Percentiles rank a stretch among this genome's conserved stretches.
Conservation (phyloP, 2,888 invertebrate genomes). For the Macrostomum cliftonense region DNA sequence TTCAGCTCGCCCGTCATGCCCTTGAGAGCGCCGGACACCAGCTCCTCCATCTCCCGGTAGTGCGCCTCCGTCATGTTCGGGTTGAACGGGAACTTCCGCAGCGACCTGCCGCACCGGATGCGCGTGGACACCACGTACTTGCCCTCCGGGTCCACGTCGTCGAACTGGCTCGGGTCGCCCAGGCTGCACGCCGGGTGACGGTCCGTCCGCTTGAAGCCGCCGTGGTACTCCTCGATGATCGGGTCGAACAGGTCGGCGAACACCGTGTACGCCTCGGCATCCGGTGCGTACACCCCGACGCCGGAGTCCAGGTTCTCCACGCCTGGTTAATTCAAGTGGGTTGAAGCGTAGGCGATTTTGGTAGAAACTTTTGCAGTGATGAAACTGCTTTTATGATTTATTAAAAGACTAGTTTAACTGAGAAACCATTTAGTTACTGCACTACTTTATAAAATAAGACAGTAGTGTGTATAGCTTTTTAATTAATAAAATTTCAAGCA, state of each 20-base stretch:
- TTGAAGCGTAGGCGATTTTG: too few species aligned
- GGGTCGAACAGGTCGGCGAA: constrained; percentile 14
- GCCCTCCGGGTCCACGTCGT: constrained; percentile 65
- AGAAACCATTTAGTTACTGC: too few species aligned
- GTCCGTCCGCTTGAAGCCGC: constrained; percentile 7
- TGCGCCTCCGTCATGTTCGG: constrained; percentile 61
- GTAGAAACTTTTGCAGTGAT: too few species aligned
- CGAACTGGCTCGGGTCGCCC: constrained; percentile 1
- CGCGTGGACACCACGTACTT: constrained; percentile 80
- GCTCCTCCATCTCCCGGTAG: constrained; percentile 88
- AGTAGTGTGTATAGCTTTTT: too few species aligned
- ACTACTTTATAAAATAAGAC: too few species aligned
- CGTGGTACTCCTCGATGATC: constrained; percentile 13
- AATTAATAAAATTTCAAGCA: too few species aligned
- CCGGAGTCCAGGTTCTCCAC: too few species aligned
- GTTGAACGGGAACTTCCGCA: constrained; percentile 84
- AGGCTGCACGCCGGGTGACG: not conserved
- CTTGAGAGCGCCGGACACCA: constrained; percentile 39
- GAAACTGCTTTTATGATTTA: too few species aligned
- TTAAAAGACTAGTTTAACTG: too few species aligned
- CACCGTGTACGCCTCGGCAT: constrained; percentile 12
- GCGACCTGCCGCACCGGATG: constrained; percentile 79
- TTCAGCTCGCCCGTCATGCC: constrained; percentile 54
- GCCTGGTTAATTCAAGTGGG: too few species aligned
- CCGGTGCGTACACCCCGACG: constrained; percentile 13